Conservation (phyloP, 2,113 vertebrate genomes). For the Varanus salvator region DNA sequence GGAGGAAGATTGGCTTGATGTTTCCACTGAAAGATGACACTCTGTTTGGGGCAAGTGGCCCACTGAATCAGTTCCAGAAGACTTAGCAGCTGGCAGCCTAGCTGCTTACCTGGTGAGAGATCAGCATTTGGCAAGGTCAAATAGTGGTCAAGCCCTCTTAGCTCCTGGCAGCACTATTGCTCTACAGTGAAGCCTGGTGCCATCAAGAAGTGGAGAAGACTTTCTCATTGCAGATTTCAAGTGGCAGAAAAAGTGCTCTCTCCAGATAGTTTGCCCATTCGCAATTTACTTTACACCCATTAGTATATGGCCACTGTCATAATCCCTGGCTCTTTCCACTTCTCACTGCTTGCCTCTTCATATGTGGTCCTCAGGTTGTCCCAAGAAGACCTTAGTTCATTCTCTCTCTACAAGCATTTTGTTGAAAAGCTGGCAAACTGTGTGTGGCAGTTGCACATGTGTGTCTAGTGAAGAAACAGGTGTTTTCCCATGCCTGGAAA, state of each 20-base stretch:
- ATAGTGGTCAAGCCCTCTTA: neutral
- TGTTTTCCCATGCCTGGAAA: neutral
- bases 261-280: neutral
- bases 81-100: neutral
- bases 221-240: neutral
- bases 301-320: no score
- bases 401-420: neutral
- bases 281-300: no score
- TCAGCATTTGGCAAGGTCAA: conserved; percentile 11
- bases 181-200: neutral
- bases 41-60: neutral
- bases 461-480: neutral
- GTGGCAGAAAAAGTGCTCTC: neutral
- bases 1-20: neutral
- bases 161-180: neutral
- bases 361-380: neutral
- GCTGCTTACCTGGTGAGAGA: conserved; percentile 13
- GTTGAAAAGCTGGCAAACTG: neutral
- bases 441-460: neutral
- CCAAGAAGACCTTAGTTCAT: neutral
- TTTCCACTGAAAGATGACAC: neutral
- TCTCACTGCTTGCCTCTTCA: neutral
- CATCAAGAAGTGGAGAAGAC: neutral
- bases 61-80: conserved; percentile 20
- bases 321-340: neutral